A percentile compares a stretch with the other conserved stretches of the same genome.
Conservation (phyloP, 2,888 invertebrate species). For the Habroteleia sp. region DNA sequence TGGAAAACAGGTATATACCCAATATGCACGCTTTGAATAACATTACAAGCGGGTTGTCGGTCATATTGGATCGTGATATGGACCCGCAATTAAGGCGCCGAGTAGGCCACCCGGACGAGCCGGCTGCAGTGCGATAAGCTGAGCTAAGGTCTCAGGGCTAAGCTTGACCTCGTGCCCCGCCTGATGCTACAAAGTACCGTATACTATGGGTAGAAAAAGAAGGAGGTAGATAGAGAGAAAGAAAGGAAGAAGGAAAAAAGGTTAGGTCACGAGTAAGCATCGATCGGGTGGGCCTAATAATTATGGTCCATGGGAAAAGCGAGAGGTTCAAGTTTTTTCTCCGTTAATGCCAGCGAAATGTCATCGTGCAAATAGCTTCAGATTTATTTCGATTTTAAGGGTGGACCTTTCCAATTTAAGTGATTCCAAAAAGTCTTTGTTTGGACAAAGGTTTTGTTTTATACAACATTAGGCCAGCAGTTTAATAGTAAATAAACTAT, state of each 20-base stretch:
- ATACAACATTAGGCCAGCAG: conserved; percentile 7
- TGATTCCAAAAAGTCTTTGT: neutral
- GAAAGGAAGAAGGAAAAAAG: conserved; percentile 63
- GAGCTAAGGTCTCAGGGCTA: conserved; percentile 75
- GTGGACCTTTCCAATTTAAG: neutral
- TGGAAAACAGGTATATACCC: conserved; percentile 48
- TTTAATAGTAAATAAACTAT: conserved; percentile 44
- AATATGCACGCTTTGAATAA: conserved; percentile 71
- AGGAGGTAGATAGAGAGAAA: conserved; percentile 28
- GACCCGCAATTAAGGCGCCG: conserved; percentile 79
- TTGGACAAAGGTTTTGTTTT: conserved; percentile 4
- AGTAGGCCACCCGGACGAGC: conserved; percentile 81
- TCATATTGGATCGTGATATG: conserved; percentile 81
- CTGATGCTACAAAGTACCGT: conserved; percentile 69
- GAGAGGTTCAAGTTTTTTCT: conserved; percentile 3
- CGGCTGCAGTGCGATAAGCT: conserved; percentile 76
- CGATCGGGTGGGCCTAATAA: conserved; percentile 78
- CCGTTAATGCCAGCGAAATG: neutral
- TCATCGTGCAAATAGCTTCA: conserved; percentile 2
- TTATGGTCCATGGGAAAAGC: conserved; percentile 60
- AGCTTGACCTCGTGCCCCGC: conserved; percentile 74
- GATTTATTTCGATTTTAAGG: conserved; percentile 9
- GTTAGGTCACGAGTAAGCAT: conserved; percentile 78
- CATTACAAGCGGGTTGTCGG: conserved; percentile 75
- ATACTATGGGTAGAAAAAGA: conserved; percentile 46